Evolutionary conservation across 2,113 vertebrate genomes (phyloP), one percentile per base, ranked within the genome.

Genomic region (Strix aluco): DNA sequence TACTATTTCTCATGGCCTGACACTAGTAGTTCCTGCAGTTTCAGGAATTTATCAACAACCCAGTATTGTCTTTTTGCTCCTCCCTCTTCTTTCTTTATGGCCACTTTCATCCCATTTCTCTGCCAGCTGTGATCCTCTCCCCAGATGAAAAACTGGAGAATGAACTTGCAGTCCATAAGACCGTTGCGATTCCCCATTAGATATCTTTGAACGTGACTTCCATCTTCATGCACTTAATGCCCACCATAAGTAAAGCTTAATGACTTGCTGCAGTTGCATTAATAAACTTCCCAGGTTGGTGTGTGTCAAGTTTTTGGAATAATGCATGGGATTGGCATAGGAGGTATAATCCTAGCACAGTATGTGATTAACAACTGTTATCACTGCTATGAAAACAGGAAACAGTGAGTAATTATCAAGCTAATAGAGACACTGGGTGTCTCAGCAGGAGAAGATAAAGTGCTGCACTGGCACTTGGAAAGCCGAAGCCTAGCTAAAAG

Each of bases 291-390:
- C 49, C 4, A 3, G 58, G 75, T 2, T 73, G 59, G n/a, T 6
- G 55, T 6, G 17, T 61, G 77, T 86, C 27, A 49, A 44, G 72
- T 65, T 87, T 47, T 49, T 71, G 44, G 81, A 62, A 15, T 72
- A 69, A 88, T 6, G 32, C 92, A 79, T 27, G 86, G 94, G 66
- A 74, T 32, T 83, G 85, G 77, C 85, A 82, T 14, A n/a, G 66
- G 81, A 90, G 77, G 89, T 38, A 38, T 44, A 70, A 90, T 86
- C 89, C 92, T 51, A 18, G 86, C 89, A 12, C 92, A 94, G 86
- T 71, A 21, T 65, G 89, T 74, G 81, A 94, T 94, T 89, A 94
- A 95, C 94, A 92, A 66, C 92, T 83, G 81, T 66, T 83, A 90
- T 63, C 86, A n/a, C 81, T 51, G 71, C 94, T 79, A 73, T 30